Conservation (phyloP, 2,113 vertebrate species). For the Casuarius casuarius region DNA sequence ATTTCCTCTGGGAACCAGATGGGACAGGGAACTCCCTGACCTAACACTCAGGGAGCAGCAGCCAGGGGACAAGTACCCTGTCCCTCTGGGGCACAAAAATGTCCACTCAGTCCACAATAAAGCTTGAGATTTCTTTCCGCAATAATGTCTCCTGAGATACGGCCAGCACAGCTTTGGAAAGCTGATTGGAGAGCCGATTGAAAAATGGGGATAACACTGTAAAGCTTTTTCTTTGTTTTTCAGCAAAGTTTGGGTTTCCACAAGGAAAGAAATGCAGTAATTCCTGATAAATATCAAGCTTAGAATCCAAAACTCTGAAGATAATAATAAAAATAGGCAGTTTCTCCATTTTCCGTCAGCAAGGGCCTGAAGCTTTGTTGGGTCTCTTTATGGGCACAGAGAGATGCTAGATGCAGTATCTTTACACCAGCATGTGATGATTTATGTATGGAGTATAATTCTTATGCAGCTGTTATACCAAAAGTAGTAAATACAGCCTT, state of each 20-base stretch:
- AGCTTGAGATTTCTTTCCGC: background rate
- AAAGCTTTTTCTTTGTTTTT: background rate
- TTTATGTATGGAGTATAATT: slow-evolving; percentile 33
- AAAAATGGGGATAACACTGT: background rate
- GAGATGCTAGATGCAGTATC: slow-evolving; percentile 8
- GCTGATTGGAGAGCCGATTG: background rate
- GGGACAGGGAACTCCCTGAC: background rate
- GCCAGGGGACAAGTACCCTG: background rate
- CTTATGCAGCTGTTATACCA: slow-evolving; percentile 41
- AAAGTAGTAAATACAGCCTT: slow-evolving; percentile 40
- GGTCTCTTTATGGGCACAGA: background rate
- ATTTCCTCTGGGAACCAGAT: background rate
- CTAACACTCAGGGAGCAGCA: background rate
- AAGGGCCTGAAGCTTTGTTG: background rate
- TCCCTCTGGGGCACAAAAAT: background rate
- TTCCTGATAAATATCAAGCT: background rate
- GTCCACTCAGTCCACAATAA: no score
- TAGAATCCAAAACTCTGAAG: background rate
- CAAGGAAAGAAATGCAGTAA: background rate
- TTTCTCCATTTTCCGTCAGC: background rate
- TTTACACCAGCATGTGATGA: background rate
- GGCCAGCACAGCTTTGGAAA: background rate
- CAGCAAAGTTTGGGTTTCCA: background rate
- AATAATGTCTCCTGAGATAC: background rate
- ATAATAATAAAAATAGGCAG: background rate